A percentile compares a stretch with the other conserved stretches of the same genome.
Conservation (phyloP, 2,888 invertebrate species). For the Idaea aversata region DNA sequence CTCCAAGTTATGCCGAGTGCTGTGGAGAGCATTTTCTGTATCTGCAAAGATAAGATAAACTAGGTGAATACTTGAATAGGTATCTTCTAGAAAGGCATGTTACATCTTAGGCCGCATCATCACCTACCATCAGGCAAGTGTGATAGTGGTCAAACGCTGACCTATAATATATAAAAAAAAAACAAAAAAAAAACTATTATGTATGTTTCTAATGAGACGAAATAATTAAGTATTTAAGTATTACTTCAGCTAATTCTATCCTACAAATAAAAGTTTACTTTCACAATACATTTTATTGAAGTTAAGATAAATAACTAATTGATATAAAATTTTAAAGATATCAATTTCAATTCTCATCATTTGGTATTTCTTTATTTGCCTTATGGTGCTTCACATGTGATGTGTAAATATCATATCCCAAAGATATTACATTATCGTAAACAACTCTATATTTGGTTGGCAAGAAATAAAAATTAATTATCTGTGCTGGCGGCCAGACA, state of each 20-base stretch:
- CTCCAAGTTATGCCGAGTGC: constrained; percentile 57
- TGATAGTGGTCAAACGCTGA: too few species aligned
- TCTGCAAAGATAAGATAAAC: constrained; percentile 38
- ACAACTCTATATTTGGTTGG: constrained; percentile 91
- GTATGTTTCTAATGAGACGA: neutral
- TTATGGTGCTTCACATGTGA: constrained; percentile 87
- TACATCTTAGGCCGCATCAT: too few species aligned
- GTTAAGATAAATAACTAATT: neutral
- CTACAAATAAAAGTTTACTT: neutral
- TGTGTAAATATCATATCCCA: constrained; percentile 92
- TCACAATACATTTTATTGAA: neutral
- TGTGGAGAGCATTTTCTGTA: constrained; percentile 43
- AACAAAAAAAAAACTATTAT: neutral
- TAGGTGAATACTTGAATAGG: too few species aligned
- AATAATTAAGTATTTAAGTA: neutral
- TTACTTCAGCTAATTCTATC: neutral
- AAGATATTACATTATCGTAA: constrained; percentile 91
- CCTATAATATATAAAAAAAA: too few species aligned
- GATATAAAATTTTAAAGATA: neutral
- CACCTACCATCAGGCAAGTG: too few species aligned
- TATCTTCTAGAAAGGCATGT: too few species aligned
- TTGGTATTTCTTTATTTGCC: constrained; percentile 7
- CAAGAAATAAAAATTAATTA: constrained; percentile 94
- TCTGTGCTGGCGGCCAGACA: constrained; percentile 95
- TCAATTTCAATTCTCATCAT: neutral